Conservation (phyloP, 2,113 vertebrate genomes). For the Sinocyclocheilus grahami region DNA sequence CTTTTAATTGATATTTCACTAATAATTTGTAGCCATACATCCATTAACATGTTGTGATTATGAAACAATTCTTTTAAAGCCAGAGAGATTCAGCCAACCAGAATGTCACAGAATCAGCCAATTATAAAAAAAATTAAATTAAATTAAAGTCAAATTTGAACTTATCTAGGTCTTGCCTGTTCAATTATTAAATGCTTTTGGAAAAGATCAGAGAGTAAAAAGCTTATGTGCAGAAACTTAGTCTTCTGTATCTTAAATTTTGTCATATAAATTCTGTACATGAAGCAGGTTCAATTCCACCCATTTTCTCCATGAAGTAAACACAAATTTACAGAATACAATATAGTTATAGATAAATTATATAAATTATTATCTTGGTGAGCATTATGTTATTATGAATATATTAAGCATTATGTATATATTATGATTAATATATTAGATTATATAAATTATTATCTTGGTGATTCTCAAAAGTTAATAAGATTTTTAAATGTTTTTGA, state of each 20-base stretch:
- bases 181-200: conserved; percentile 34
- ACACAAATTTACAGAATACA: no score
- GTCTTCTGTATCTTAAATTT: background rate
- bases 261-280: no score
- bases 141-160: conserved; percentile 10
- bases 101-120: conserved; percentile 23
- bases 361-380: no score
- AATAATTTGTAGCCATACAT: background rate
- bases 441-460: no score
- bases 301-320: background rate
- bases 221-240: background rate
- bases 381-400: no score
- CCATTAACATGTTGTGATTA: background rate
- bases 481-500: no score
- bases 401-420: no score
- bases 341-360: no score
- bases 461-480: no score
- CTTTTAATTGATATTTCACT: background rate
- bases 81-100: conserved; percentile 4
- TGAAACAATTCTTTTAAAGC: conserved; percentile 14
- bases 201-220: background rate
- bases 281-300: background rate
- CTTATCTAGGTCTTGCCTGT: background rate
- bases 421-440: no score
- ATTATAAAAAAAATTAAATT: background rate